Conservation (phyloP, 1,140 invertebrate genomes). For the Octopus bimaculoides region DNA sequence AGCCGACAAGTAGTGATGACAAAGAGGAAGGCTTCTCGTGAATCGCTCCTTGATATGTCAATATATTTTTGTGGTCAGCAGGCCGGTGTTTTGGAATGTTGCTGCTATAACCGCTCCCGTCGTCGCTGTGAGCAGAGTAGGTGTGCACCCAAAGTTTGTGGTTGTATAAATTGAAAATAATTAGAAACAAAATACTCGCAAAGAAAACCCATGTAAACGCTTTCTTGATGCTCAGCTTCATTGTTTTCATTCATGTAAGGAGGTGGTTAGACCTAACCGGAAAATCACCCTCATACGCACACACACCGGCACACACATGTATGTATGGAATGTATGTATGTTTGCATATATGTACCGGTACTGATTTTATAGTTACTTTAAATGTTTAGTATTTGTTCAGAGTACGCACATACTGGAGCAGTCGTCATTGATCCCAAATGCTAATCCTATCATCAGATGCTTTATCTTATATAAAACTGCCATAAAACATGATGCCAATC, state of each 20-base stretch:
- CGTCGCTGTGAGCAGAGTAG: not conserved
- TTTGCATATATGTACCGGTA: not conserved
- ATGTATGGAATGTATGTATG: not conserved
- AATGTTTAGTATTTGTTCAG: not conserved
- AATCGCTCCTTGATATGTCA: not conserved
- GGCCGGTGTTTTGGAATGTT: not conserved
- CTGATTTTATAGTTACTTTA: no score
- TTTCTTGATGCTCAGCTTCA: slow-evolving; percentile 26
- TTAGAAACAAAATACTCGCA: slow-evolving; percentile 16
- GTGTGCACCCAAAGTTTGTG: slow-evolving; percentile 20
- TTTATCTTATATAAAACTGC: no score
- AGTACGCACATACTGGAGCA: not conserved
- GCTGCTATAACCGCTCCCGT: not conserved
- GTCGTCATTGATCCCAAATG: not conserved
- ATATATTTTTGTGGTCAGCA: not conserved
- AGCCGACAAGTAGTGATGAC: not conserved
- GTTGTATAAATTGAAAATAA: slow-evolving; percentile 32
- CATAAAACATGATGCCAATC: no score
- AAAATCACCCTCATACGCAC: not conserved
- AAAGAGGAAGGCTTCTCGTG: not conserved
- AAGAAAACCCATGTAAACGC: slow-evolving; percentile 21
- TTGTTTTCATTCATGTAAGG: slow-evolving; percentile 7
- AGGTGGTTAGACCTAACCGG: not conserved
- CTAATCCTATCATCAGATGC: no score
- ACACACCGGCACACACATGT: not conserved